Conservation (phyloP, 2,888 invertebrate species). For the Cryptocheilus praepositus region DNA sequence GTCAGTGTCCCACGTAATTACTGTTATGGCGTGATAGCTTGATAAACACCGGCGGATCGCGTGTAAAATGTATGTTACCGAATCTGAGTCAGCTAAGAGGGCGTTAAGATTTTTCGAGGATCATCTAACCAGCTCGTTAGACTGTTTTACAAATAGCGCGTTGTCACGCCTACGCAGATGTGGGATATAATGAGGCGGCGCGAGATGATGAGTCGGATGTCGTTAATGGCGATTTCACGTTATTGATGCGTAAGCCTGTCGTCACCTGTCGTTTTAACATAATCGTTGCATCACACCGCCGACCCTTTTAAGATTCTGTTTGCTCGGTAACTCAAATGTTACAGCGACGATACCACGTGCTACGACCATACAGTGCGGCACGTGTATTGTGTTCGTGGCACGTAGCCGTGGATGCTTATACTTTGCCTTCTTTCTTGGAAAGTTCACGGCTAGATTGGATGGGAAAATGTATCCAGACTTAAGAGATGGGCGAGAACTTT, state of each 20-base stretch:
- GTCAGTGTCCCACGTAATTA: too few relatives aligned
- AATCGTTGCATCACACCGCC: conserved; percentile 4
- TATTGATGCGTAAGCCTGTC: conserved; percentile 37
- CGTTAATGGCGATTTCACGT: conserved; percentile 31
- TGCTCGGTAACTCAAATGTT: conserved; percentile 42
- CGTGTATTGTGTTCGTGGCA: not conserved
- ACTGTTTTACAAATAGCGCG: too few relatives aligned
- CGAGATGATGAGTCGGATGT: not conserved
- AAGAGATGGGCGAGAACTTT: conserved; percentile 16
- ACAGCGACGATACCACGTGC: conserved; percentile 3
- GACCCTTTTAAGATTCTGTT: conserved; percentile 30
- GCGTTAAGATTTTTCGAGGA: too few relatives aligned
- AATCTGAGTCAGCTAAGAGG: too few relatives aligned
- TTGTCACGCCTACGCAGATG: too few relatives aligned
- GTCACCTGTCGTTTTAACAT: too few relatives aligned
- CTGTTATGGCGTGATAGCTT: too few relatives aligned
- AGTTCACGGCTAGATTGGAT: conserved; percentile 15
- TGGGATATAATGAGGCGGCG: too few relatives aligned
- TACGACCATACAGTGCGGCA: too few relatives aligned
- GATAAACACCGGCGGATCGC: too few relatives aligned
- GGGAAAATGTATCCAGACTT: not conserved
- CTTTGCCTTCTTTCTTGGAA: conserved; percentile 14
- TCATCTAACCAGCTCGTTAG: too few relatives aligned
- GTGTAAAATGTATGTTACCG: too few relatives aligned
- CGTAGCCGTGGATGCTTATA: conserved; percentile 9